Percentiles rank a stretch among this genome's conserved stretches.
phyloP scores from a whole-genome alignment of 2,888 invertebrate species.

The Seira sanloemensis region DNA sequence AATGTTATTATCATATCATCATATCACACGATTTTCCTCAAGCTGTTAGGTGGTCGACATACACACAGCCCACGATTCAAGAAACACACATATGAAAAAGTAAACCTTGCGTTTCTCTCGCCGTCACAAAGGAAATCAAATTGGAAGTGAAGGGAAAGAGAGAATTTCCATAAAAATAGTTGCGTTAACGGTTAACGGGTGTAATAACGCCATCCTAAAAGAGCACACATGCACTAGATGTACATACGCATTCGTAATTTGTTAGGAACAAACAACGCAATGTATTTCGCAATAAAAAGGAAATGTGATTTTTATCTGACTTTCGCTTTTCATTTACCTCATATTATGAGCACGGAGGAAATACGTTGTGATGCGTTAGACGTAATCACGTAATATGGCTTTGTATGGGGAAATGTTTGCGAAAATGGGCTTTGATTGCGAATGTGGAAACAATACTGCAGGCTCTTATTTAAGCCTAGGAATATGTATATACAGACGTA shows the following conservation, averaged over 20 bases:
- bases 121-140: neutral
- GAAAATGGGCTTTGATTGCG: too few species aligned
- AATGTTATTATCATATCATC: neutral
- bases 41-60: neutral
- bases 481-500: too few species aligned
- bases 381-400: too few species aligned
- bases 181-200: neutral
- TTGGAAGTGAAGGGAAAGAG: neutral
- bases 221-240: too few species aligned
- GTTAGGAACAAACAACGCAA: neutral
- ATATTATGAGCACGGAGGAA: too few species aligned
- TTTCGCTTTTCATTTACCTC: neutral
- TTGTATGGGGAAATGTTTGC: too few species aligned
- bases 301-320: neutral
- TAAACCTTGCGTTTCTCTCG: neutral
- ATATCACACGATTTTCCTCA: neutral
- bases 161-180: neutral
- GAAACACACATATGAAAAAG: too few species aligned
- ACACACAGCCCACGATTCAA: neutral
- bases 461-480: too few species aligned
- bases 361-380: too few species aligned
- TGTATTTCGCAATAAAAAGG: neutral
- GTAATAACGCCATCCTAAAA: neutral
- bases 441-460: too few species aligned
- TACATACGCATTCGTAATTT: neutral